Conservation (phyloP, 2,888 invertebrate species). For the Cyrtodaria siliqua region DNA sequence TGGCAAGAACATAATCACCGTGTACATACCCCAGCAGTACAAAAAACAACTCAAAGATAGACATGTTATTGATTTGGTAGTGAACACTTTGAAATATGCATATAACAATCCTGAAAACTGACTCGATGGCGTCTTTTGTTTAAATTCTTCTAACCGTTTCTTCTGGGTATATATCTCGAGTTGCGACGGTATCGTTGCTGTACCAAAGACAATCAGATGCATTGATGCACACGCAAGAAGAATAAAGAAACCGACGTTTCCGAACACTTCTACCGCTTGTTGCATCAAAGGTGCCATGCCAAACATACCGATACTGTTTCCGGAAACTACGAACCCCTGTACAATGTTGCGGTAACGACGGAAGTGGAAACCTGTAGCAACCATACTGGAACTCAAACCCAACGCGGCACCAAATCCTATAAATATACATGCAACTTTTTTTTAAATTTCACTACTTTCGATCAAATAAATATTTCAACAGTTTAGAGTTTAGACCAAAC, state of each 20-base stretch:
- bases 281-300: constrained; percentile 33
- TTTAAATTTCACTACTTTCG: too few relatives aligned
- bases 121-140: too few relatives aligned
- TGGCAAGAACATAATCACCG: too few relatives aligned
- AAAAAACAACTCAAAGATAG: too few relatives aligned
- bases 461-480: too few relatives aligned
- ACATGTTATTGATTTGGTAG: too few relatives aligned
- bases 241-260: constrained; percentile 45
- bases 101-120: too few relatives aligned
- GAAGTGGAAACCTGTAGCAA: constrained; percentile 41
- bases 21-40: too few relatives aligned
- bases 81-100: too few relatives aligned
- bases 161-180: constrained; percentile 36
- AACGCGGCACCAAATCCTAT: constrained; percentile 45
- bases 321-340: constrained; percentile 40
- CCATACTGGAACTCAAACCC: constrained; percentile 49
- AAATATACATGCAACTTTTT: too few relatives aligned
- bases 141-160: too few relatives aligned
- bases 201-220: constrained; percentile 41
- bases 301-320: constrained; percentile 42
- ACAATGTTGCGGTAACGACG: constrained; percentile 42
- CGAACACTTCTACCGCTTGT: constrained; percentile 15
- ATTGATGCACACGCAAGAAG: constrained; percentile 34
- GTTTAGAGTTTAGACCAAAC: too few relatives aligned
- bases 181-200: constrained; percentile 28